These are phyloP conservation scores for Diaprepes abbreviatus DNA, from an alignment of 2,888 invertebrate species.

Conservation along the genomic window DNA sequence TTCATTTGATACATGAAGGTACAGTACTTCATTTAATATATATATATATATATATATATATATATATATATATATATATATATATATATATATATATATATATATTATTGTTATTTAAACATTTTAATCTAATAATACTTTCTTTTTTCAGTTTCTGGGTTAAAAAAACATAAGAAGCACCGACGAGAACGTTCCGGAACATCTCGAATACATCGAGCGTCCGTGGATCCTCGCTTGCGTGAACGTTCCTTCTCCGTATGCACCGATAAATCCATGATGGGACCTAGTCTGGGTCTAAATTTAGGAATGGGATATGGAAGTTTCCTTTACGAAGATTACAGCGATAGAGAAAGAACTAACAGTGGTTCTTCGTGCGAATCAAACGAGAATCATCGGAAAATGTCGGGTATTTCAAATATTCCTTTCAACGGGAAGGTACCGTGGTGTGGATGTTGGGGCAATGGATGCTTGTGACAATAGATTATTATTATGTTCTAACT, in stretches of 20 bases:
- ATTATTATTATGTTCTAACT: neutral
- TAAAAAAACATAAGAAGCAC: slow-evolving; percentile 65
- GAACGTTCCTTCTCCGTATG: slow-evolving; percentile 66
- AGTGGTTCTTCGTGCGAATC: slow-evolving; percentile 76
- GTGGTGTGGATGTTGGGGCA: slow-evolving; percentile 90
- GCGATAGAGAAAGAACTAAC: slow-evolving; percentile 77
- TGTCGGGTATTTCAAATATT: slow-evolving; percentile 75
- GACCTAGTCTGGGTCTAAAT: slow-evolving; percentile 56
- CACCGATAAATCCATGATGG: slow-evolving; percentile 64
- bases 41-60: too few species aligned
- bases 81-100: too few species aligned
- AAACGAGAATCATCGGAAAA: slow-evolving; percentile 68
- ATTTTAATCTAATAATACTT: neutral
- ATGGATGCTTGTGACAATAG: slow-evolving; percentile 72
- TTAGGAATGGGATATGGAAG: slow-evolving; percentile 56
- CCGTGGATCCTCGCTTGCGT: slow-evolving; percentile 60
- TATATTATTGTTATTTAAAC: too few species aligned
- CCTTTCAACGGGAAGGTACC: slow-evolving; percentile 77
- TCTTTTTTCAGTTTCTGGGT: slow-evolving; percentile 16
- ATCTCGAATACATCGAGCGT: slow-evolving; percentile 52
- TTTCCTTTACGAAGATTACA: slow-evolving; percentile 65
- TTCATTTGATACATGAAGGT: slow-evolving; percentile 63
- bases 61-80: too few species aligned
- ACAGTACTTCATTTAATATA: slow-evolving; percentile 8
- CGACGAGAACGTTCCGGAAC: slow-evolving; percentile 59